Evolutionary conservation across 2,888 invertebrate species (phyloP).

Genomic region (Pammene fasciana): DNA sequence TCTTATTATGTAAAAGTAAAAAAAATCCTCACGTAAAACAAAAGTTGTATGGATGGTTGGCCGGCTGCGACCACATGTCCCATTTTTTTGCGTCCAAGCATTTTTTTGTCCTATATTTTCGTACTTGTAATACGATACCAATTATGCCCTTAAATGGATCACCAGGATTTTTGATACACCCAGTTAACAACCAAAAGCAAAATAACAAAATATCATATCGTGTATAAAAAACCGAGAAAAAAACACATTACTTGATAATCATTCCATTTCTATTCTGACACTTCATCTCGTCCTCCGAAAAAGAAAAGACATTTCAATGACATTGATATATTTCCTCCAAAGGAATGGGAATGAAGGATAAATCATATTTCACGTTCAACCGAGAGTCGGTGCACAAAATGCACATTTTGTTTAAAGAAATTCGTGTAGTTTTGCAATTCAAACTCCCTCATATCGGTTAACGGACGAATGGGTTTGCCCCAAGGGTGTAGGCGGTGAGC

Average conservation of each 20-base stretch:
- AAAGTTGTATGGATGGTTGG: no score
- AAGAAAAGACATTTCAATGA: constrained; percentile 33
- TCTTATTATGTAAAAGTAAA: no score
- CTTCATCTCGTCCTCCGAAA: constrained; percentile 29
- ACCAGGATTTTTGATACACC: no score
- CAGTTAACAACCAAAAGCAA: no score
- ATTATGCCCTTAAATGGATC: no score
- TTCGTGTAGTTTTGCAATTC: constrained; percentile 75
- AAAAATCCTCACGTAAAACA: no score
- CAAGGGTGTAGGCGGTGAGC: not conserved
- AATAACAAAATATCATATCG: no score
- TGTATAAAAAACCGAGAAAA: not conserved
- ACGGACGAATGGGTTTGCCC: constrained; percentile 65
- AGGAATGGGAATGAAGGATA: constrained; percentile 10
- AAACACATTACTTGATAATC: constrained; percentile 46
- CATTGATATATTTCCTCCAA: constrained; percentile 19
- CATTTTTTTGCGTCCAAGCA: no score
- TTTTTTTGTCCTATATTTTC: no score
- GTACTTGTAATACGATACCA: no score
- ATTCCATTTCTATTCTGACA: constrained; percentile 38
- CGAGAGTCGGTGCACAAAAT: constrained; percentile 42
- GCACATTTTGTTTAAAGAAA: constrained; percentile 47
- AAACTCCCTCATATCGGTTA: constrained; percentile 77
- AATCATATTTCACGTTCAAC: constrained; percentile 34
- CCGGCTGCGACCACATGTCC: no score